Percentiles rank a stretch among this genome's conserved stretches.
phyloP scores from a whole-genome alignment of 2,888 invertebrate species.

The Heliconius hortense region DNA sequence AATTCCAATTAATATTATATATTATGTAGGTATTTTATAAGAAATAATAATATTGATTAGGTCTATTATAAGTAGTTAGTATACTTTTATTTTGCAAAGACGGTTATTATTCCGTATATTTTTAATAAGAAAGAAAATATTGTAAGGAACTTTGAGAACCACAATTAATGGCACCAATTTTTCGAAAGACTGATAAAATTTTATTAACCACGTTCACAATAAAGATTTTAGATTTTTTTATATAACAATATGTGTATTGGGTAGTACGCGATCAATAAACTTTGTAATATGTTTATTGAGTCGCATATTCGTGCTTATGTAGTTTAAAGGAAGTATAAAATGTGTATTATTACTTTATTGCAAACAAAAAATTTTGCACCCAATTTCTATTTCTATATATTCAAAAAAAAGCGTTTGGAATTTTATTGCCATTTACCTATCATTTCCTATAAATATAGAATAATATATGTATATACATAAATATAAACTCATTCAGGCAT shows the following conservation, averaged over 20 bases:
- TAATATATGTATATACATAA: too few species aligned
- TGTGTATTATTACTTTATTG: background rate
- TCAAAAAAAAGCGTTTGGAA: too few species aligned
- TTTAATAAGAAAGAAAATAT: background rate
- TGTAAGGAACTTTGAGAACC: background rate
- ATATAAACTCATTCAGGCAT: too few species aligned
- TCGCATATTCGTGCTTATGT: too few species aligned
- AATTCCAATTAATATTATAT: too few species aligned
- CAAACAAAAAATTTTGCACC: background rate
- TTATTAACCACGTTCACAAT: background rate
- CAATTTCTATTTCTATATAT: too few species aligned
- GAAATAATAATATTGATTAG: too few species aligned
- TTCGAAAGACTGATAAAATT: background rate
- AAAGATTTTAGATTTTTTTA: background rate
- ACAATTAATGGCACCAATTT: background rate
- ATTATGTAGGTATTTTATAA: too few species aligned
- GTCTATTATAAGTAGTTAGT: too few species aligned
- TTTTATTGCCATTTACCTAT: too few species aligned
- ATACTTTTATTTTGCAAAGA: too few species aligned
- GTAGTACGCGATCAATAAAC: background rate
- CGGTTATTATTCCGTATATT: background rate
- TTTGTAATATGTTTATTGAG: too few species aligned
- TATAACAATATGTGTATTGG: background rate
- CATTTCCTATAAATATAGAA: background rate
- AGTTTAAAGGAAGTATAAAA: background rate